Base-by-base conservation (phyloP, 2,797 vertebrate species). In the Allobates femoralis region DNA sequence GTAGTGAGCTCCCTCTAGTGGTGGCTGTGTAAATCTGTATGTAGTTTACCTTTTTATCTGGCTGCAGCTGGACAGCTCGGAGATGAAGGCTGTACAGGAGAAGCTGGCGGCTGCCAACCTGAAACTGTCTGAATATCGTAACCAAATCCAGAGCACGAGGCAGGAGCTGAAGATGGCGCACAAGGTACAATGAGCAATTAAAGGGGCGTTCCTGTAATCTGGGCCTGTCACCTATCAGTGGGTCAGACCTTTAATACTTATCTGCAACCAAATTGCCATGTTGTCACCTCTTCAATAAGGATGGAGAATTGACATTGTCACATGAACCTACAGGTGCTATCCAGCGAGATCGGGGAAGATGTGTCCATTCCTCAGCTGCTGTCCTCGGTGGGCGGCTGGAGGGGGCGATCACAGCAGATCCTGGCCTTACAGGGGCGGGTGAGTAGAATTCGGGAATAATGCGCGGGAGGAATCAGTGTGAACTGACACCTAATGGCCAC, bases 401-500 rank as follows among this genome's bases (percentile, higher is more conserved):
- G 98, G 87, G 98, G 98, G 3, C 94, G 98, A 32, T 95, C 98
- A 4, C 98, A 99, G 90, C 97, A 98, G 90, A 98, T 99, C 58
- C 94, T 99, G 0, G 91, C 94, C 89, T 92, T 99, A 46, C 97
- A 99, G 87, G 94, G 90, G 88, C 95, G 94, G 96, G 98, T 99
- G 89, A 94, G 94, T 88, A 32, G 16, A 34, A 19, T n/a, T 14
- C 51, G 1, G 75, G 19, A 8, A 56, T 32, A 21, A 1, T 23
- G 34, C 23, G 34, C 28, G 23, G 26, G 60, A 64, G n/a, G 14
- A 11, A 21, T 15, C 2, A 8, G 64, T 34, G 18, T 32, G 64
- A 32, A 34, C 5, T 19, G 28, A 15, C 30, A 5, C 64, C 64
- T 67, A 34, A 30, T 32, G 28, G 6, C 64, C 34, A 30, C 19